Evolutionary conservation across 2,113 vertebrate species (phyloP).

Genomic region (Rhinoderma darwinii): DNA sequence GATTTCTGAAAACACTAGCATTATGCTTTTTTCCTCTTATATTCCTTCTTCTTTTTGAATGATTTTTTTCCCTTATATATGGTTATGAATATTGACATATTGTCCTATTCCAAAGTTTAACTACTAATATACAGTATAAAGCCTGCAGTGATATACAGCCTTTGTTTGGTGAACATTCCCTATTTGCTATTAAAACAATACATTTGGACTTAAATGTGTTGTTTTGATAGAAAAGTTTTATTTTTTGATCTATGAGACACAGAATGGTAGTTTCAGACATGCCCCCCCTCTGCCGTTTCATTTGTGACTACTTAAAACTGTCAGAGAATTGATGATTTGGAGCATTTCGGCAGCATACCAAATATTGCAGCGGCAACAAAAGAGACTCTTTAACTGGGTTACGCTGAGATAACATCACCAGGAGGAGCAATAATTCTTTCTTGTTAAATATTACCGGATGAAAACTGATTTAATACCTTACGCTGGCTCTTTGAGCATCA

Average conservation of each 20-base stretch:
- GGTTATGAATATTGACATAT: not conserved
- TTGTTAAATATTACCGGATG: slow-evolving; percentile 53
- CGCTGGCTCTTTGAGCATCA: slow-evolving; percentile 42
- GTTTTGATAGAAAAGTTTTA: slow-evolving; percentile 29
- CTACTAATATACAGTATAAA: not conserved
- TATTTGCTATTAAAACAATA: not conserved
- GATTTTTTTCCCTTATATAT: not conserved
- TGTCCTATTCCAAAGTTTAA: too few species aligned
- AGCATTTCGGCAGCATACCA: slow-evolving; percentile 14
- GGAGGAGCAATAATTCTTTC: slow-evolving; percentile 49
- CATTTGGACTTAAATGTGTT: not conserved
- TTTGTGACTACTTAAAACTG: slow-evolving; percentile 41
- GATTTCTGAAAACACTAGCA: too few species aligned
- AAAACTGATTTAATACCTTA: slow-evolving; percentile 53
- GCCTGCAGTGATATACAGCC: not conserved
- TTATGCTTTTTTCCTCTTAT: not conserved
- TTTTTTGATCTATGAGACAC: slow-evolving; percentile 34
- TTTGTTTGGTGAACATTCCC: not conserved
- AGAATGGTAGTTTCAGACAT: slow-evolving; percentile 17
- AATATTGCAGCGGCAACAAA: slow-evolving; percentile 48
- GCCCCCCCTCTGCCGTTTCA: slow-evolving; percentile 28
- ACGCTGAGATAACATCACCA: slow-evolving; percentile 48
- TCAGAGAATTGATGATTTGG: slow-evolving; percentile 35
- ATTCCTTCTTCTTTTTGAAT: not conserved
- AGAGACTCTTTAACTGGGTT: slow-evolving; percentile 41